phyloP scores from a whole-genome alignment of 2,888 invertebrate genomes.

The Camptogramma bilineatum region DNA sequence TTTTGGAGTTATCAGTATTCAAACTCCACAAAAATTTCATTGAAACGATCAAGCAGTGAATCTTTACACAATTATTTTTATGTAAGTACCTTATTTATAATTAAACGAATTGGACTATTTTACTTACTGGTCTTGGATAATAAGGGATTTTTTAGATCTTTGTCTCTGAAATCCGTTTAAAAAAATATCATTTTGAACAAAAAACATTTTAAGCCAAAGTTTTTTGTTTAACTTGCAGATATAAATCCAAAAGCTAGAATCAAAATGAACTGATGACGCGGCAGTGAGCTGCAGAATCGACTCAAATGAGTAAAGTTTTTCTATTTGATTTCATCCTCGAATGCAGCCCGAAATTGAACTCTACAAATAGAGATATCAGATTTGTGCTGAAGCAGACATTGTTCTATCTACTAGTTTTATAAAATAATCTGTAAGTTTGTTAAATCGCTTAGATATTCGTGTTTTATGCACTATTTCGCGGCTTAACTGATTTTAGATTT shows the following conservation, averaged over 20 bases:
- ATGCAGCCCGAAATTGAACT: slow-evolving; percentile 31
- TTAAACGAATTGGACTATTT: no score
- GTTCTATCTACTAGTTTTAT: not conserved
- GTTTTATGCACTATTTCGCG: not conserved
- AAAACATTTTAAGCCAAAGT: not conserved
- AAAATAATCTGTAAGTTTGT: not conserved
- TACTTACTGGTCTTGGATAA: no score
- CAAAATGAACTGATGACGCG: slow-evolving; percentile 21
- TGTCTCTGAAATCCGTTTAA: not conserved
- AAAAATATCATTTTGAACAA: not conserved
- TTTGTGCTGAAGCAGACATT: slow-evolving; percentile 19
- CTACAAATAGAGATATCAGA: slow-evolving; percentile 28
- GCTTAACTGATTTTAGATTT: no score
- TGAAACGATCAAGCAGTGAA: no score
- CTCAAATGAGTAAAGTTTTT: slow-evolving; percentile 27
- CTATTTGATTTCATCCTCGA: slow-evolving; percentile 28
- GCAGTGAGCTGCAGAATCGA: slow-evolving; percentile 21
- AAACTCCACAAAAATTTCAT: no score
- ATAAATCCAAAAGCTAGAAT: not conserved
- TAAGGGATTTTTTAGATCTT: not conserved
- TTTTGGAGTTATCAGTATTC: no score
- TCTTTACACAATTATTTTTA: no score
- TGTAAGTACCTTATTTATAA: no score
- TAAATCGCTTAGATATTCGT: not conserved
- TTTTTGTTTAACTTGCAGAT: not conserved